Percentiles rank a stretch among this genome's conserved stretches.
phyloP scores from a whole-genome alignment of 2,888 invertebrate genomes.

The Orchestes rusci region DNA sequence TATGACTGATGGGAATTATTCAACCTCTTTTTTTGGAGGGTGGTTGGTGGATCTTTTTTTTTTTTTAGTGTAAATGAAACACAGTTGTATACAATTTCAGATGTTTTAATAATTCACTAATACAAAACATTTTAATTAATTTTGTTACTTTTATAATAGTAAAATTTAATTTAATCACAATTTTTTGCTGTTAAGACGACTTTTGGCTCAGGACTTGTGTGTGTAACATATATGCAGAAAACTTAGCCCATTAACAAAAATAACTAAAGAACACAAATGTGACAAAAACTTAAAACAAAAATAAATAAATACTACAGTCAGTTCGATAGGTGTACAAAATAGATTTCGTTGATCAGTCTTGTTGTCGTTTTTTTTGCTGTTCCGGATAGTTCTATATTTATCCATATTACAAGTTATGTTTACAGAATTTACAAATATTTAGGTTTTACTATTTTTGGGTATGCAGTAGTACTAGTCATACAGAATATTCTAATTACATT shows the following conservation, averaged over 20 bases:
- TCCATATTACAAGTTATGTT: no score
- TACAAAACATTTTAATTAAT: conserved; percentile 43
- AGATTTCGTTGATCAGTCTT: conserved; percentile 10
- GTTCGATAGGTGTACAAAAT: conserved; percentile 21
- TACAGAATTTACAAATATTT: no score
- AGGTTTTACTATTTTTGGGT: no score
- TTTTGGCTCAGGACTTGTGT: conserved; percentile 40
- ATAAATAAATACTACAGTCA: conserved; percentile 25
- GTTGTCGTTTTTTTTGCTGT: not conserved
- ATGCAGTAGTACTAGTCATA: no score
- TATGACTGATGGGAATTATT: no score
- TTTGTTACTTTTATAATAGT: conserved; percentile 43
- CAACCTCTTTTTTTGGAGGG: no score
- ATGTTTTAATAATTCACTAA: conserved; percentile 42
- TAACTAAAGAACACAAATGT: no score
- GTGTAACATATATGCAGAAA: conserved; percentile 39
- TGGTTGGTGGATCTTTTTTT: no score
- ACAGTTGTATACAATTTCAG: conserved; percentile 36
- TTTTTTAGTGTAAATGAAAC: conserved; percentile 3
- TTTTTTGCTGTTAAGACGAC: conserved; percentile 45
- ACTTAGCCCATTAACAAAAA: no score
- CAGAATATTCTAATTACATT: no score
- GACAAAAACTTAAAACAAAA: no score
- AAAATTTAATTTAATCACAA: conserved; percentile 45
- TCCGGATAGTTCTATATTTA: no score